phyloP scores from a whole-genome alignment of 2,797 vertebrate species.

The Siniperca obscura region DNA sequence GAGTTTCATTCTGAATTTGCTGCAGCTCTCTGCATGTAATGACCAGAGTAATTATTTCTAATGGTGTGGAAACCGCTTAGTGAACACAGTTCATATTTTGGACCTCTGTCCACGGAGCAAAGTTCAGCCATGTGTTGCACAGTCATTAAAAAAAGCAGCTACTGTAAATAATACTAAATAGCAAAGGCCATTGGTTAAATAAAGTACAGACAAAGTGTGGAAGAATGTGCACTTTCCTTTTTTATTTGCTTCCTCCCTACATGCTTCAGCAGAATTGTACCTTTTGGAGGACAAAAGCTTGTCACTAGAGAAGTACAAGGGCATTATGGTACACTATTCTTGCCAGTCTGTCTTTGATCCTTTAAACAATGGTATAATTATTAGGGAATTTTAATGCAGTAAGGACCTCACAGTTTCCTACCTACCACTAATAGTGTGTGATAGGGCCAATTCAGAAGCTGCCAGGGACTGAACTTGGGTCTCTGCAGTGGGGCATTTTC shows the following conservation, averaged over 20 bases:
- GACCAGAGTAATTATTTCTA: slow-evolving; percentile 67
- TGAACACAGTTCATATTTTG: slow-evolving; percentile 61
- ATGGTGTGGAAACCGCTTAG: slow-evolving; percentile 69
- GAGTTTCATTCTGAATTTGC: slow-evolving; percentile 48
- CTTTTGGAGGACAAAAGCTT: slow-evolving; percentile 15
- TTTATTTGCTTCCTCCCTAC: background rate
- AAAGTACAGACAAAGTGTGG: background rate
- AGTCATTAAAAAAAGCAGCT: slow-evolving; percentile 40
- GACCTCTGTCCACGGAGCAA: slow-evolving; percentile 44
- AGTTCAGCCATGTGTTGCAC: slow-evolving; percentile 60
- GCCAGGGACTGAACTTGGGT: background rate
- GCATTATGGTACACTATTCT: slow-evolving; percentile 1
- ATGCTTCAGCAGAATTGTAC: background rate
- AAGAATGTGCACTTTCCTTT: slow-evolving; percentile 11
- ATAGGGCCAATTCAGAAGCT: slow-evolving; percentile 15
- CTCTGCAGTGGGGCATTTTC: slow-evolving; percentile 8
- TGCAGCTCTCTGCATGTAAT: slow-evolving; percentile 54
- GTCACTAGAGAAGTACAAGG: background rate
- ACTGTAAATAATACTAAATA: slow-evolving; percentile 37
- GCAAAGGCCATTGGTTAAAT: background rate
- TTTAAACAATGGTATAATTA: slow-evolving; percentile 37
- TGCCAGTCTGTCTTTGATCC: slow-evolving; percentile 29
- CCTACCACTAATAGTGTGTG: slow-evolving; percentile 16
- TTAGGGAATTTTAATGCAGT: slow-evolving; percentile 15
- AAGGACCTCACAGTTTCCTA: slow-evolving; percentile 31